phyloP scores from a whole-genome alignment of 1,140 invertebrate genomes.

The Bombyx mandarina region DNA sequence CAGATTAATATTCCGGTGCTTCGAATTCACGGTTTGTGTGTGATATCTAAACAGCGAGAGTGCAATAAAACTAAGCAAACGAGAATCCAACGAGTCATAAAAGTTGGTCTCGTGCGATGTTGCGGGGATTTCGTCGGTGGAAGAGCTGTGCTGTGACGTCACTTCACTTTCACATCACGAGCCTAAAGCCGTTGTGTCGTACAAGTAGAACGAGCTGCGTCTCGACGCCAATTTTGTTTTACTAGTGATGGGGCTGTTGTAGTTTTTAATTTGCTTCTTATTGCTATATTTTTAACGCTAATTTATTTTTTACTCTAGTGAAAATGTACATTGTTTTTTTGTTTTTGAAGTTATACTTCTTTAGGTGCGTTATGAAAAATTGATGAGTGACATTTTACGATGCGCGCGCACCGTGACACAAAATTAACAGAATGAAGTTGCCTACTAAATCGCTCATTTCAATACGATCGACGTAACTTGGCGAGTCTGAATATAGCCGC shows the following conservation, averaged over 20 bases:
- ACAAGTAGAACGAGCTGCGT: constrained; percentile 12
- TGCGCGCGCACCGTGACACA: no score
- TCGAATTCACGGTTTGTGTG: constrained; percentile 37
- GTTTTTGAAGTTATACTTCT: no score
- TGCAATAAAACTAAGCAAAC: constrained; percentile 64
- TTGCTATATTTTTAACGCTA: no score
- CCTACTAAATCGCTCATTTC: no score
- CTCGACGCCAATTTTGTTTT: constrained; percentile 14
- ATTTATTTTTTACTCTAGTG: no score
- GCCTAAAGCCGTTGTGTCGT: constrained; percentile 39
- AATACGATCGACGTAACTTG: no score
- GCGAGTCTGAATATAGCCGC: no score
- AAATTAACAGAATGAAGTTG: no score
- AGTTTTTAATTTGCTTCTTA: no score
- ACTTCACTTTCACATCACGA: constrained; percentile 65
- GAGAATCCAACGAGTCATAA: constrained; percentile 57
- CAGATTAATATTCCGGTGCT: constrained; percentile 58
- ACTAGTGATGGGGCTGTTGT: constrained; percentile 16
- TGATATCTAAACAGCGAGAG: constrained; percentile 49
- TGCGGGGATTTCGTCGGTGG: constrained; percentile 25
- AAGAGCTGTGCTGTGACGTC: constrained; percentile 45
- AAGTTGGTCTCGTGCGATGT: constrained; percentile 35
- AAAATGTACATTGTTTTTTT: no score
- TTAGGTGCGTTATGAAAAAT: no score
- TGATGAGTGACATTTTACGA: no score